Conservation (phyloP, 2,797 vertebrate species). For the Sebastes iracundus region DNA sequence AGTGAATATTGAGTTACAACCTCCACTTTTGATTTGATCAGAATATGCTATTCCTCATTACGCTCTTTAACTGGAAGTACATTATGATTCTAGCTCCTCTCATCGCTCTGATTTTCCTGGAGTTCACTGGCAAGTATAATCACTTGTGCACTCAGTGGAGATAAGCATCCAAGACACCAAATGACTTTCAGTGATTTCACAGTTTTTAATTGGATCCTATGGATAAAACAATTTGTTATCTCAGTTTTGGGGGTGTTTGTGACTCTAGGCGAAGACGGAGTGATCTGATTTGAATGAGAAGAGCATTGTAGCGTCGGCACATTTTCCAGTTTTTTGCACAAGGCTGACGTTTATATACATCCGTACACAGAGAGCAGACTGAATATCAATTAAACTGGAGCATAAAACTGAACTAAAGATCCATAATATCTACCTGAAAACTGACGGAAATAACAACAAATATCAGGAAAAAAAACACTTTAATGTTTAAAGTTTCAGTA, state of each 20-base stretch:
- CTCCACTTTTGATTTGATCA: slow-evolving; percentile 44
- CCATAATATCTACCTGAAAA: not conserved
- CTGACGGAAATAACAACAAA: not conserved
- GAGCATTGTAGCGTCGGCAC: slow-evolving; percentile 17
- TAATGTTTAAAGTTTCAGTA: not conserved
- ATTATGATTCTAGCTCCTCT: slow-evolving; percentile 27
- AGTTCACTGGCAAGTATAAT: slow-evolving; percentile 63
- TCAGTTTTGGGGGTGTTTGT: slow-evolving; percentile 52
- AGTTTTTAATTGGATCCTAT: slow-evolving; percentile 79
- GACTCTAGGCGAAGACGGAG: slow-evolving; percentile 54
- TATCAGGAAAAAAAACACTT: not conserved
- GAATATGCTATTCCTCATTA: slow-evolving; percentile 31
- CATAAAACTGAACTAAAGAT: not conserved
- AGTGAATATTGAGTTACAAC: slow-evolving; percentile 13
- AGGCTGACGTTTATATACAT: slow-evolving; percentile 1
- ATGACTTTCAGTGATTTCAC: slow-evolving; percentile 72
- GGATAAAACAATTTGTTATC: slow-evolving; percentile 75
- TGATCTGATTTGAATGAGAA: slow-evolving; percentile 51
- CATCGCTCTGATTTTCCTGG: slow-evolving; percentile 53
- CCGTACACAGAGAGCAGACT: not conserved
- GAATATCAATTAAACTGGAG: not conserved
- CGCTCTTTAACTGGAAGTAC: slow-evolving; percentile 26
- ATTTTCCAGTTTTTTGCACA: slow-evolving; percentile 28
- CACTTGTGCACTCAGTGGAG: slow-evolving; percentile 53
- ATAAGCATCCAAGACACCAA: slow-evolving; percentile 71